phyloP scores from a whole-genome alignment of 2,113 vertebrate species.

The Callopanchax toddi region DNA sequence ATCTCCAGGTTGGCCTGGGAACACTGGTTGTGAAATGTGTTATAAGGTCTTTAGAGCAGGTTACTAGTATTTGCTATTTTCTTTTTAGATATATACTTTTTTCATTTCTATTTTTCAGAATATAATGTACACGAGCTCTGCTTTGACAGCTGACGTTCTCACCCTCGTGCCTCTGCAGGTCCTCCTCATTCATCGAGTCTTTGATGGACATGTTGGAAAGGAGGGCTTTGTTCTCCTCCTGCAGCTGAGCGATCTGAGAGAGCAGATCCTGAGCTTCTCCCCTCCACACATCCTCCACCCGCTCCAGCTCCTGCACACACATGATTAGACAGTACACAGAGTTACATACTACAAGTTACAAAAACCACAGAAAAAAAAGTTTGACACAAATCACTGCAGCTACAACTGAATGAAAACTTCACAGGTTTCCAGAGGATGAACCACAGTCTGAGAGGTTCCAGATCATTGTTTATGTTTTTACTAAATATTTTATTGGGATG shows the following conservation, averaged over 20 bases:
- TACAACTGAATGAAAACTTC: no score
- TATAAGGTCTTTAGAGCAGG: not conserved
- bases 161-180: slow-evolving; percentile 96
- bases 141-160: slow-evolving; percentile 27
- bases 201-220: slow-evolving; percentile 90
- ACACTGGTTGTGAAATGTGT: no score
- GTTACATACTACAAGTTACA: not conserved
- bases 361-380: not conserved
- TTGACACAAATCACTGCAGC: not conserved
- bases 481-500: no score
- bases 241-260: slow-evolving; percentile 94
- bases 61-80: no score
- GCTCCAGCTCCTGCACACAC: slow-evolving; percentile 88
- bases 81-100: no score
- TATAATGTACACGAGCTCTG: not conserved
- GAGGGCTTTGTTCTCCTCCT: slow-evolving; percentile 95
- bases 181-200: slow-evolving; percentile 92
- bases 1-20: no score
- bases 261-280: slow-evolving; percentile 96
- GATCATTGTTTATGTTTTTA: no score
- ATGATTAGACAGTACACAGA: not conserved
- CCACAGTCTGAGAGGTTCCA: no score
- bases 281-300: slow-evolving; percentile 98
- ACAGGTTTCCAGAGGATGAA: no score
- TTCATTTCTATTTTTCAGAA: not conserved